A percentile compares a stretch with the other conserved stretches of the same genome.
Conservation (phyloP, 1,140 invertebrate genomes). For the Cyrtorhinus lividipennis region DNA sequence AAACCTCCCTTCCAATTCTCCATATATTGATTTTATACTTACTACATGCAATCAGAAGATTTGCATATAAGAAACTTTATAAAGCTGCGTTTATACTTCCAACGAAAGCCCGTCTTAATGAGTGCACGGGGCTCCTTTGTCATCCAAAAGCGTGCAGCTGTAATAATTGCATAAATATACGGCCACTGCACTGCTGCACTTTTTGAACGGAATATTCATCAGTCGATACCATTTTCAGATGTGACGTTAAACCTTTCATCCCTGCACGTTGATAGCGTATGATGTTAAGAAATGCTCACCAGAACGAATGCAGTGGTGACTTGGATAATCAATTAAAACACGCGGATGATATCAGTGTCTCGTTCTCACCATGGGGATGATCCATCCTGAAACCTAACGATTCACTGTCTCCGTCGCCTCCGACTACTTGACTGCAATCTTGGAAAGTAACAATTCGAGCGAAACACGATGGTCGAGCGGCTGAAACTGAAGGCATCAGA, state of each 20-base stretch:
- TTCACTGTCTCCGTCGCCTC: too few relatives aligned
- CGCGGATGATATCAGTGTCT: too few relatives aligned
- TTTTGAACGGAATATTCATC: too few relatives aligned
- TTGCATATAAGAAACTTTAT: slow-evolving; percentile 7
- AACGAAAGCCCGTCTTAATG: not conserved
- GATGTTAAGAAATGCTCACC: too few relatives aligned
- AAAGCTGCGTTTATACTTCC: not conserved
- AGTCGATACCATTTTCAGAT: too few relatives aligned
- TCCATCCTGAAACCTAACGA: too few relatives aligned
- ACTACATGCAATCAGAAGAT: slow-evolving; percentile 3
- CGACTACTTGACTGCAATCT: not conserved
- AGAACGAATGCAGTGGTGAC: too few relatives aligned
- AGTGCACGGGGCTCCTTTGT: not conserved
- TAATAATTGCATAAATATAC: not conserved
- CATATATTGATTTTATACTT: slow-evolving; percentile 7
- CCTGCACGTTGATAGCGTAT: too few relatives aligned
- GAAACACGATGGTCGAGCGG: not conserved
- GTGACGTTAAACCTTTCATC: too few relatives aligned
- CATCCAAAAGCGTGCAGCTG: not conserved
- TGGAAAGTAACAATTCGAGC: not conserved
- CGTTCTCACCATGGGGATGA: too few relatives aligned
- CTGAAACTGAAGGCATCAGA: not conserved
- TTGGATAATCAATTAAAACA: too few relatives aligned
- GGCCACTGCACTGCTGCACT: not conserved
- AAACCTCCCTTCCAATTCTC: not conserved